Conservation (phyloP, 2,888 invertebrate genomes). For the Patella caerulea region DNA sequence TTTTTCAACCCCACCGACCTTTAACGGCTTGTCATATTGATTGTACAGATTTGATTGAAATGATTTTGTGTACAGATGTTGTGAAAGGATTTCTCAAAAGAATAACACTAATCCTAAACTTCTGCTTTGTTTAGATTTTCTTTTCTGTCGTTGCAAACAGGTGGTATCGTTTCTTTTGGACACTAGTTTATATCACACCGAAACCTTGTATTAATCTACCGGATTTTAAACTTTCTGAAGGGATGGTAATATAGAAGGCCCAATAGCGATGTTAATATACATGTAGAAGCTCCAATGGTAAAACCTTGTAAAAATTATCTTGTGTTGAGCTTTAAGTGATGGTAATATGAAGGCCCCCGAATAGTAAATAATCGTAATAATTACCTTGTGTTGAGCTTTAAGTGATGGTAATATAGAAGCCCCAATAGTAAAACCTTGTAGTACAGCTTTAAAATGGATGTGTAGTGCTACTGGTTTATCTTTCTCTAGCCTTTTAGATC, state of each 20-base stretch:
- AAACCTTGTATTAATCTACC: conserved; percentile 43
- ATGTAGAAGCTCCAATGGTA: conserved; percentile 95
- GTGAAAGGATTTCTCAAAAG: too few relatives aligned
- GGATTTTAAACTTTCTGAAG: conserved; percentile 91
- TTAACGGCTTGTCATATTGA: too few relatives aligned
- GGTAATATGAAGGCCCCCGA: conserved; percentile 77
- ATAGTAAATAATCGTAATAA: neutral
- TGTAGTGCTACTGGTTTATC: conserved; percentile 47
- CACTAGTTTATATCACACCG: too few relatives aligned
- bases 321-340: conserved; percentile 91
- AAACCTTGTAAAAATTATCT: conserved; percentile 77
- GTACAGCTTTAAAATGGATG: conserved; percentile 68
- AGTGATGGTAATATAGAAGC: conserved; percentile 95
- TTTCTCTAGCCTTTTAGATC: neutral
- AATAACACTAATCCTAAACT: too few relatives aligned
- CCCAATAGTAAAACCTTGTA: conserved; percentile 89
- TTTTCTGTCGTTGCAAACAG: too few relatives aligned
- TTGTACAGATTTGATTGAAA: too few relatives aligned
- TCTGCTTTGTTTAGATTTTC: too few relatives aligned
- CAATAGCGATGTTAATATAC: conserved; percentile 83
- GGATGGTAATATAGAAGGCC: too few relatives aligned
- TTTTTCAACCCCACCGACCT: too few relatives aligned
- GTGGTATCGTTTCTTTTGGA: too few relatives aligned
- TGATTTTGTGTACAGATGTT: too few relatives aligned
- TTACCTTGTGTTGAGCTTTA: conserved; percentile 90